Conservation (phyloP, 2,888 invertebrate genomes). For the Chrysolina americana region DNA sequence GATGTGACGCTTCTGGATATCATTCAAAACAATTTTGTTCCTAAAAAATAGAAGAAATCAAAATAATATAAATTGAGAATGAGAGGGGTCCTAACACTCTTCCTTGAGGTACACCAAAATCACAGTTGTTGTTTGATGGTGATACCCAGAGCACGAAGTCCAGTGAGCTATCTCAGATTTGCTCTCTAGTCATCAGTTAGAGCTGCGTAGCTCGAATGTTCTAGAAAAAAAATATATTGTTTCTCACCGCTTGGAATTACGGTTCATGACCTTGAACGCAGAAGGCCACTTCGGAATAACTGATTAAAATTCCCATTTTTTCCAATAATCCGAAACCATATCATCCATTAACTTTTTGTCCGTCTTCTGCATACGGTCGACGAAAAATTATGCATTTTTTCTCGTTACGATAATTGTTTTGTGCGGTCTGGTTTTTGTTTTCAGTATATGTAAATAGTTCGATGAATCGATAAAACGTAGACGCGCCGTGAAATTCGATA, state of each 20-base stretch:
- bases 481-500: conserved; percentile 40
- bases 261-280: neutral
- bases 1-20: no score
- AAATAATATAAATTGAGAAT: no score
- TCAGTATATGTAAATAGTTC: conserved; percentile 34
- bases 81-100: no score
- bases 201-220: neutral
- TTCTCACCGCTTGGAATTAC: neutral
- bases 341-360: conserved; percentile 20
- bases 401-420: conserved; percentile 29
- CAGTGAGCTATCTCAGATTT: no score
- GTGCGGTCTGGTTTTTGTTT: conserved; percentile 30
- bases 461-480: conserved; percentile 24
- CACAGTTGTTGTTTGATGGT: no score
- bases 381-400: conserved; percentile 16
- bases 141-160: no score
- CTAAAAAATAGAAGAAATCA: no score
- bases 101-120: no score
- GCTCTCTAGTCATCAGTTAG: no score
- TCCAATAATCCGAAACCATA: conserved; percentile 17
- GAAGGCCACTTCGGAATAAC: neutral
- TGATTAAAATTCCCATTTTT: conserved; percentile 5
- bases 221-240: neutral
- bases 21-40: no score
- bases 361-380: neutral